These are phyloP conservation scores for Penaeus monodon DNA, from an alignment of 2,888 invertebrate species.

Conservation along the genomic window DNA sequence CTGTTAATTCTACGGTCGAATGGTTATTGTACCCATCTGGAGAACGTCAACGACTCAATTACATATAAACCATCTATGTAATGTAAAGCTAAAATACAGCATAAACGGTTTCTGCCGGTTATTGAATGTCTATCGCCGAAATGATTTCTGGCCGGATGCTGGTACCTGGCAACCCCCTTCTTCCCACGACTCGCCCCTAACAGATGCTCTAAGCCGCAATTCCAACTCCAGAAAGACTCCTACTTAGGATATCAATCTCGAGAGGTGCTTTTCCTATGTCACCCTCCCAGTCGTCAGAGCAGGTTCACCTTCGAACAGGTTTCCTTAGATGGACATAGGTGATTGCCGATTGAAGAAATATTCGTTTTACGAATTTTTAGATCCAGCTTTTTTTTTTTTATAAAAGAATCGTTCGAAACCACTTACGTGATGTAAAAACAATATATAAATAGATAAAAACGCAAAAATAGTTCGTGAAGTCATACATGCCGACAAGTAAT, in stretches of 20 bases:
- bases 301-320: slow-evolving; percentile 30
- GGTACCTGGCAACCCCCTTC: slow-evolving; percentile 8
- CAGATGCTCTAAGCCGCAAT: slow-evolving; percentile 13
- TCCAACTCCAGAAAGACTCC: not conserved
- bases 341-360: slow-evolving; percentile 28
- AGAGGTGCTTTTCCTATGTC: slow-evolving; percentile 13
- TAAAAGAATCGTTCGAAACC: too few species aligned
- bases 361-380: not conserved
- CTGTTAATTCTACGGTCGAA: not conserved
- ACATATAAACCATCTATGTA: too few species aligned
- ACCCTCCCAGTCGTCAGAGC: not conserved
- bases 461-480: too few species aligned
- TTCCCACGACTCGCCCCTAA: slow-evolving; percentile 33
- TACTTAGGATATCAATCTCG: not conserved
- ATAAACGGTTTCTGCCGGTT: too few species aligned
- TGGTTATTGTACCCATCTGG: too few species aligned
- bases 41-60: too few species aligned
- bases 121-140: too few species aligned
- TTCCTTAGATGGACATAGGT: slow-evolving; percentile 39
- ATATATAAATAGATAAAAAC: too few species aligned
- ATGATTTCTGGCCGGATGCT: not conserved
- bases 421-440: too few species aligned
- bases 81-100: too few species aligned
- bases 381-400: too few species aligned
- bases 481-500: too few species aligned